These are phyloP conservation scores for honey bee (Apis mellifera) DNA, from an alignment of 1,140 invertebrate genomes.

Conservation along the genomic window Amel_HAv3.1 CM009935.2:4841501-4842000, in stretches of 20 bases:
- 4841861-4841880: constrained; percentile 8
- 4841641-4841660: neutral
- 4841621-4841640: too few species aligned
- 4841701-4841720: neutral
- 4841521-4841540: too few species aligned
- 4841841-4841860: neutral
- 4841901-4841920: neutral
- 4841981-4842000: too few species aligned
- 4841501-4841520: too few species aligned
- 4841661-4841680: neutral
- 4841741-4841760: constrained; percentile 43
- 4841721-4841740: constrained; percentile 9
- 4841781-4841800: constrained; percentile 28
- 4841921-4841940: neutral
- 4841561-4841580: neutral
- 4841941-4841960: neutral
- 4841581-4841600: too few species aligned
- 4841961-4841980: too few species aligned
- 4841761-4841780: constrained; percentile 46
- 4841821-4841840: neutral
- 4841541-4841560: too few species aligned
- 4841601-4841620: neutral
- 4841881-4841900: constrained; percentile 22
- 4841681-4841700: neutral
- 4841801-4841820: neutral